phyloP scores from a whole-genome alignment of 2,888 invertebrate genomes.

The Hemithea aestivaria region DNA sequence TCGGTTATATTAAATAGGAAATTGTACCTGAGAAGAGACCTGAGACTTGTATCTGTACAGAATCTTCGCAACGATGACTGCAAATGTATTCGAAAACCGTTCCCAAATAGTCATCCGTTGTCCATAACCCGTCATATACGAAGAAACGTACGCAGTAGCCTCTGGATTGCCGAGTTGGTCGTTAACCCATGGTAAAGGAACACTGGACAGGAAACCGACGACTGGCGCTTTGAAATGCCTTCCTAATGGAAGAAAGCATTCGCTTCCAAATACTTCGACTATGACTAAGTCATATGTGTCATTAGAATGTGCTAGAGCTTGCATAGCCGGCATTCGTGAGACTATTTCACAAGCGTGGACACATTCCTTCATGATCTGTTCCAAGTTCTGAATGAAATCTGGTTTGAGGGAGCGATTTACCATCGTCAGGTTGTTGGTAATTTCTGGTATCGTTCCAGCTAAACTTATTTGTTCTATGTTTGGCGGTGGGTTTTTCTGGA shows the following conservation, averaged over 20 bases:
- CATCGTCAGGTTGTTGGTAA: slow-evolving; percentile 61
- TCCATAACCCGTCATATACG: slow-evolving; percentile 73
- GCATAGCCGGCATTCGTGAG: slow-evolving; percentile 57
- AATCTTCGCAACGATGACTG: slow-evolving; percentile 58
- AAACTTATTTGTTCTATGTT: slow-evolving; percentile 68
- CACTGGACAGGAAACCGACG: slow-evolving; percentile 73
- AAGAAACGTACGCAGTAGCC: slow-evolving; percentile 77
- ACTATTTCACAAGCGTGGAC: slow-evolving; percentile 66
- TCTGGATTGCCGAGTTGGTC: slow-evolving; percentile 78
- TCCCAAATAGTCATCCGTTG: slow-evolving; percentile 72
- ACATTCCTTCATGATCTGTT: slow-evolving; percentile 69
- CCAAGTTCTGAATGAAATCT: slow-evolving; percentile 59
- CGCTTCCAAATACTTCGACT: slow-evolving; percentile 76
- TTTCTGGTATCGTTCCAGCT: slow-evolving; percentile 70
- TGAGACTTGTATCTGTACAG: slow-evolving; percentile 64
- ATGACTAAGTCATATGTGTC: slow-evolving; percentile 62
- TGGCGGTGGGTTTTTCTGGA: slow-evolving; percentile 63
- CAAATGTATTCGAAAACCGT: slow-evolving; percentile 66
- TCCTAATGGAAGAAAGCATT: slow-evolving; percentile 78
- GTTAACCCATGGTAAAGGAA: slow-evolving; percentile 77
- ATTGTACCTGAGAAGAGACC: slow-evolving; percentile 60
- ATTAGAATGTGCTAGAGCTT: slow-evolving; percentile 56
- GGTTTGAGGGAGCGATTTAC: slow-evolving; percentile 56
- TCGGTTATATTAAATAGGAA: too few species aligned
- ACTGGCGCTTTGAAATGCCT: slow-evolving; percentile 74